Conservation (phyloP, 2,797 vertebrate species). For the Oreortyx pictus region DNA sequence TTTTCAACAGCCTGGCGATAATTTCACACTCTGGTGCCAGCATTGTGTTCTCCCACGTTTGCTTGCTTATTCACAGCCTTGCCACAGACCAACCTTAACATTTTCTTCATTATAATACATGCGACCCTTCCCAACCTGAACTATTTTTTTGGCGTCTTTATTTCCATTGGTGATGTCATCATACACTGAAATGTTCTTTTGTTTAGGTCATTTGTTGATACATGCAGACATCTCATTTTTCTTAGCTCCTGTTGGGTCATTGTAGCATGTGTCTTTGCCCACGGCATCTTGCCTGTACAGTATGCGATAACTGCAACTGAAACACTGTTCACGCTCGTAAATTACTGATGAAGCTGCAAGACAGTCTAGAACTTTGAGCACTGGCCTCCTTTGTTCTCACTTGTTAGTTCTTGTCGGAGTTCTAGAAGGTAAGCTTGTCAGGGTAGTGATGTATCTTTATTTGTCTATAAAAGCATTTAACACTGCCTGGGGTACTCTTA, state of each 20-base stretch:
- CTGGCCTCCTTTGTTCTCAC: not conserved
- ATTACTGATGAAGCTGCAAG: not conserved
- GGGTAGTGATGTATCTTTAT: not conserved
- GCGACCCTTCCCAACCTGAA: not conserved
- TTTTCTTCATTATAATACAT: not conserved
- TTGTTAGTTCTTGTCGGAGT: not conserved
- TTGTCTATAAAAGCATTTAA: not conserved
- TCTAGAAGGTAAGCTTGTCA: not conserved
- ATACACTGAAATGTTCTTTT: not conserved
- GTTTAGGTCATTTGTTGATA: not conserved
- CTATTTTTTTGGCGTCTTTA: not conserved
- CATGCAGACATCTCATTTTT: not conserved
- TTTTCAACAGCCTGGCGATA: not conserved
- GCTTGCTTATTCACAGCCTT: constrained; percentile 1
- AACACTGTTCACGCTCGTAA: not conserved
- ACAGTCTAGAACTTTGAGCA: not conserved
- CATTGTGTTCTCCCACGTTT: not conserved
- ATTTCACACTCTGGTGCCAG: not conserved
- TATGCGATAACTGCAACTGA: fast-evolving
- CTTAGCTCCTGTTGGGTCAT: not conserved
- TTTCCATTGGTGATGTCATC: not conserved
- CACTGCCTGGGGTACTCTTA: not conserved
- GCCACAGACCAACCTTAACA: not conserved
- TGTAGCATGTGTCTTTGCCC: not conserved
- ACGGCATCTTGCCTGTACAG: not conserved